A percentile compares a stretch with the other conserved stretches of the same genome.
Conservation (phyloP, 2,888 invertebrate species). For the Metellina segmentata region DNA sequence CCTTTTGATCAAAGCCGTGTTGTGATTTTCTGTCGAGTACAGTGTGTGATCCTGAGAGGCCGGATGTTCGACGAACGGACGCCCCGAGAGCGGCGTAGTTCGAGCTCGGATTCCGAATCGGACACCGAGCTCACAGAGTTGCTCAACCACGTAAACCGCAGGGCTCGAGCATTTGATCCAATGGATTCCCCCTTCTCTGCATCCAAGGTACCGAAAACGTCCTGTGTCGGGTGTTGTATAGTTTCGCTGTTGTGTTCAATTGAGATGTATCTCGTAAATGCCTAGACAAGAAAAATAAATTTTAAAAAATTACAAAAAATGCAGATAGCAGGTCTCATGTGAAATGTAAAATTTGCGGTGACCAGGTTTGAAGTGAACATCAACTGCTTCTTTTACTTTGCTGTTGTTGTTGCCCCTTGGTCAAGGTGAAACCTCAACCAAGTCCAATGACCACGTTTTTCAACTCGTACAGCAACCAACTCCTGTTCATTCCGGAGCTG, state of each 20-base stretch:
- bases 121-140: slow-evolving; percentile 78
- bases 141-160: slow-evolving; percentile 78
- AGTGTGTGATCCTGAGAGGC: slow-evolving; percentile 70
- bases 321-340: not conserved
- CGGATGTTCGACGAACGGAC: slow-evolving; percentile 70
- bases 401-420: too few species aligned
- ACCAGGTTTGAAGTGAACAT: slow-evolving; percentile 54
- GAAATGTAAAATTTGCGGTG: slow-evolving; percentile 26
- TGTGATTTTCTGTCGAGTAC: slow-evolving; percentile 69
- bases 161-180: slow-evolving; percentile 78
- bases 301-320: not conserved
- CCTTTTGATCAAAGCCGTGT: slow-evolving; percentile 45
- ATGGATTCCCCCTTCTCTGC: slow-evolving; percentile 71
- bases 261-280: not conserved
- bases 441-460: too few species aligned
- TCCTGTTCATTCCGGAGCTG: too few species aligned
- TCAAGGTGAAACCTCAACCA: too few species aligned
- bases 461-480: too few species aligned
- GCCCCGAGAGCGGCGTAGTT: slow-evolving; percentile 65
- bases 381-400: too few species aligned
- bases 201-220: slow-evolving; percentile 57
- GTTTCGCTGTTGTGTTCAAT: slow-evolving; percentile 59
- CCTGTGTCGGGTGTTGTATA: slow-evolving; percentile 48
- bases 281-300: not conserved
- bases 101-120: slow-evolving; percentile 78